These are phyloP conservation scores for Penaeus monodon DNA, from an alignment of 2,888 invertebrate species.

Conservation along the genomic window DNA sequence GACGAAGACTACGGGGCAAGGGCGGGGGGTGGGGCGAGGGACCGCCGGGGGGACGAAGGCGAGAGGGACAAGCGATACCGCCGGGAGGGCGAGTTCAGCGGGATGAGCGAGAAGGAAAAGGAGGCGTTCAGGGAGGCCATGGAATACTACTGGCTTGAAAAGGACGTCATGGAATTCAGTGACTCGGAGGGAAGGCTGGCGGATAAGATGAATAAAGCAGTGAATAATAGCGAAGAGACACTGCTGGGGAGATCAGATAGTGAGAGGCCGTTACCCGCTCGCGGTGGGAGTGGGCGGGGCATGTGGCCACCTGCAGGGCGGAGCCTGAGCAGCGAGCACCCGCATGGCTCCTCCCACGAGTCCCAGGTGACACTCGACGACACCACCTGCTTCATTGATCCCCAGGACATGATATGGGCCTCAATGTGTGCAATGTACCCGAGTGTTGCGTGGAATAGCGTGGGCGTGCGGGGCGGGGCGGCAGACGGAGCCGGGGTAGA, in stretches of 20 bases:
- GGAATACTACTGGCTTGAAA: conserved; percentile 29
- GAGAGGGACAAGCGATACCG: neutral
- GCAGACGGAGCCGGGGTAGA: conserved; percentile 21
- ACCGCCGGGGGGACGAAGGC: neutral
- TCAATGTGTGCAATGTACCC: conserved; percentile 37
- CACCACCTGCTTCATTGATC: conserved; percentile 44
- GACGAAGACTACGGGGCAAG: neutral
- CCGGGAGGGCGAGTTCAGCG: neutral
- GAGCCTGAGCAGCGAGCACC: neutral
- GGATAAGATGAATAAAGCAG: neutral
- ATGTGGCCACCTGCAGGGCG: conserved; percentile 11
- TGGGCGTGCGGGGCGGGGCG: conserved; percentile 44
- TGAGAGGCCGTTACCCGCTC: conserved; percentile 19
- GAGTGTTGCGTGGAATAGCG: conserved; percentile 41
- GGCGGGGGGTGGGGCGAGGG: neutral
- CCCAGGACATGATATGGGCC: conserved; percentile 27
- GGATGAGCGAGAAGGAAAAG: neutral
- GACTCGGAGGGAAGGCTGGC: neutral
- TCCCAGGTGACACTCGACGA: conserved; percentile 17
- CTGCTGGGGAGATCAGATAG: conserved; percentile 11
- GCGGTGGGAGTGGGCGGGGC: conserved; percentile 21
- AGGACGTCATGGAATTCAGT: neutral
- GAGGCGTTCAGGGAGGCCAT: neutral
- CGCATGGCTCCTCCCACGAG: conserved; percentile 20
- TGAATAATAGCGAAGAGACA: neutral